Evolutionary conservation across 2,888 invertebrate genomes (phyloP).

Genomic region (Stratiomys singularior): DNA sequence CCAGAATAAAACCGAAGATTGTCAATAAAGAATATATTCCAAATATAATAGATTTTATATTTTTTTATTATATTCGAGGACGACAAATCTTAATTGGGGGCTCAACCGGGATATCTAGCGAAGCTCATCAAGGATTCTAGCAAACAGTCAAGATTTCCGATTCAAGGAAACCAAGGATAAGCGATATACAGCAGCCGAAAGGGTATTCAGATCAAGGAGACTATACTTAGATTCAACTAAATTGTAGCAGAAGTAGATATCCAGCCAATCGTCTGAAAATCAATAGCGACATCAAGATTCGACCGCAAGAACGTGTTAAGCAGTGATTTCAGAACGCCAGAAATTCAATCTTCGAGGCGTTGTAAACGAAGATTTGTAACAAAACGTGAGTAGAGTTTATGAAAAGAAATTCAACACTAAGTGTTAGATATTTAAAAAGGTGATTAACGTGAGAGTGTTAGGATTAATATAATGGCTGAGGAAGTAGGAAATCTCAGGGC

Average conservation of each 20-base stretch:
- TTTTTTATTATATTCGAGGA: too few species aligned
- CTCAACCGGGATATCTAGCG: neutral
- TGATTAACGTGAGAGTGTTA: neutral
- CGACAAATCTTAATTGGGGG: neutral
- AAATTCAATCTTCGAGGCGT: neutral
- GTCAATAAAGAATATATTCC: too few species aligned
- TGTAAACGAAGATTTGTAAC: neutral
- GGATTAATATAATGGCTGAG: neutral
- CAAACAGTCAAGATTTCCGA: too few species aligned
- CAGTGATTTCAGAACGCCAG: neutral
- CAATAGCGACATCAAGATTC: neutral
- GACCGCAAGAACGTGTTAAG: neutral
- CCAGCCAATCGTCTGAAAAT: neutral
- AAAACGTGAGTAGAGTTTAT: neutral
- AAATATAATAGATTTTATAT: too few species aligned
- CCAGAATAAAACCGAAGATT: too few species aligned
- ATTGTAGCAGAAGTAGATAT: neutral
- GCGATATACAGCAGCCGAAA: too few species aligned
- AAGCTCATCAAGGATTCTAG: too few species aligned
- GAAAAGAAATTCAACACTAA: neutral
- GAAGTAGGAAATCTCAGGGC: neutral
- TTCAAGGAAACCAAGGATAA: too few species aligned
- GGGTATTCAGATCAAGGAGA: neutral
- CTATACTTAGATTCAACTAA: neutral
- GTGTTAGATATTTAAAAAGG: neutral